These are phyloP conservation scores for Rhagium mordax DNA, from an alignment of 2,888 invertebrate species.

Conservation along the genomic window DNA sequence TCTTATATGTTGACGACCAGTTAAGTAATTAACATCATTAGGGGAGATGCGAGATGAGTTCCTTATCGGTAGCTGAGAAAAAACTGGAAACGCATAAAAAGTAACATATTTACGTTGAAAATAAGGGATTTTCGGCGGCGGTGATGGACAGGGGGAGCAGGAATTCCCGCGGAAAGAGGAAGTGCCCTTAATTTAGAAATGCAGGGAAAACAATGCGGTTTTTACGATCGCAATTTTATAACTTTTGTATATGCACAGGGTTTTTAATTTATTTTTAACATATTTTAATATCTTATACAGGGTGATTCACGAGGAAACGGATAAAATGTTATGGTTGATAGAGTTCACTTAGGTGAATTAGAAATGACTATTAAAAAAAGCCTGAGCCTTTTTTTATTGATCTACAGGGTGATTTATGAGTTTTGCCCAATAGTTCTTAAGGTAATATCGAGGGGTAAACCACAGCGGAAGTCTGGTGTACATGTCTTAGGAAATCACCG, in stretches of 20 bases:
- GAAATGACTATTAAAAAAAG: too few relatives aligned
- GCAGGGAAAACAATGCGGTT: not conserved
- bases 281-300: too few relatives aligned
- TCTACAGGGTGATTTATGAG: too few relatives aligned
- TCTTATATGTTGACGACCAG: constrained; percentile 59
- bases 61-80: constrained; percentile 2
- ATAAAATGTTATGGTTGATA: too few relatives aligned
- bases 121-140: not conserved
- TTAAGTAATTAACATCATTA: constrained; percentile 58
- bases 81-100: not conserved
- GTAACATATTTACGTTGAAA: not conserved
- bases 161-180: not conserved
- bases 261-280: too few relatives aligned
- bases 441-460: too few relatives aligned
- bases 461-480: too few relatives aligned
- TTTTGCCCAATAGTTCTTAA: too few relatives aligned
- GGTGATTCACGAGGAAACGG: too few relatives aligned
- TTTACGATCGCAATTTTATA: not conserved
- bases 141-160: not conserved
- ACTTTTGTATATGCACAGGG: not conserved
- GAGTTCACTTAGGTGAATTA: too few relatives aligned
- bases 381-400: too few relatives aligned
- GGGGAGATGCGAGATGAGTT: constrained; percentile 49
- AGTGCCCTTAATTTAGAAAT: not conserved
- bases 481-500: too few relatives aligned